Base-by-base conservation (phyloP, 2,113 vertebrate genomes). In the Lophius piscatorius region DNA sequence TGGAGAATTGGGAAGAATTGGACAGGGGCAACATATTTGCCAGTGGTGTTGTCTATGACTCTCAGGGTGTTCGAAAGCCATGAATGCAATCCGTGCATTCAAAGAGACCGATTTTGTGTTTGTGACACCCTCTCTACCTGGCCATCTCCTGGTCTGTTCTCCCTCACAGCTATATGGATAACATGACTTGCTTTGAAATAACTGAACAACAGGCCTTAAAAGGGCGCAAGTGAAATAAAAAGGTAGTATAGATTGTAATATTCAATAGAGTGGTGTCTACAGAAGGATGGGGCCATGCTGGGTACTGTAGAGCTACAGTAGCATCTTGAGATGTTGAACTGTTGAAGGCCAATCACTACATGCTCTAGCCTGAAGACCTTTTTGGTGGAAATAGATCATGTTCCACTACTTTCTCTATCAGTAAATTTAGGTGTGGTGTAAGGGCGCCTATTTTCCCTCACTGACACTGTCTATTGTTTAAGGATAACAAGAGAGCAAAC, bases 111-210 rank as follows among this genome's bases (percentile, higher is more conserved):
- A 41, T 58, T 81, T 64, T 70, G 34, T 74, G 54, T 60, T 55
- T 73, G 74, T 67, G 81, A 57, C 50, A 75, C 75, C 41, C 71
- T 50, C 34, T 70, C 35, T 83, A 82, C 82, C 81, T 2, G 68
- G 46, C 84, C 87, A 89, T 89, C 86, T 88, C 86, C 62, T 74
- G 74, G 51, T 70, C 63, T 68, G 18, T 55, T 69, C 58, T 31
- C 55, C 42, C 52, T 80, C 82, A 84, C 84, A 87, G 87, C 70
- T 70, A 74, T 78, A 81, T 87, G 86, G 83, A 83, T 82, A 83
- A 86, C 78, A 64, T 85, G 86, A 78, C 72, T 60, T 73, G 75
- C 62, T 72, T 82, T 76, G 48, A 78, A 84, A 87, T 86, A 70
- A 70, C 78, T 81, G 76, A 81, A 82, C 71, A 84, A 78, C 68